Percentiles rank a stretch among this genome's conserved stretches.
These are phyloP conservation scores for Falco biarmicus DNA, from an alignment of 2,797 vertebrate species.

Conservation along the genomic window DNA sequence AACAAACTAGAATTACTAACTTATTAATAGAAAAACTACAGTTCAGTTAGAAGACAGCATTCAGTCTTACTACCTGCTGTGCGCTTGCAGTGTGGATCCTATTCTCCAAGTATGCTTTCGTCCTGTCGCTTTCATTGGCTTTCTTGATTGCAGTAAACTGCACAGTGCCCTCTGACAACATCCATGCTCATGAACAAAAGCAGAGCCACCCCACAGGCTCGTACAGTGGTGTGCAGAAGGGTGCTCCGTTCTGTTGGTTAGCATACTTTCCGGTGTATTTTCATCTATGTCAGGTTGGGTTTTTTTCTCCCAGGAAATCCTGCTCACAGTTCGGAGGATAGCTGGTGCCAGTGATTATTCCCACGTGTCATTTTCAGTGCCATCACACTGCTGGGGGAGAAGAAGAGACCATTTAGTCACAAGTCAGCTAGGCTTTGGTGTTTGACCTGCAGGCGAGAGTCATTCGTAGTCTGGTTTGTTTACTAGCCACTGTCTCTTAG, in stretches of 20 bases:
- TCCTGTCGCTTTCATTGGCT: neutral
- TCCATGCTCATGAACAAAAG: neutral
- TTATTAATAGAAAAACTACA: neutral
- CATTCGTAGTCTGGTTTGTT: neutral
- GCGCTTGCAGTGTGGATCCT: neutral
- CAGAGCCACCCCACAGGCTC: neutral
- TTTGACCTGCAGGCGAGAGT: neutral
- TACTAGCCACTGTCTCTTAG: neutral
- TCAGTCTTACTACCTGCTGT: neutral
- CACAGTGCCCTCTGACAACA: neutral
- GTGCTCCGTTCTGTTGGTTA: neutral
- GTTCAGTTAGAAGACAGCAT: neutral
- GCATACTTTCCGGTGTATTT: neutral
- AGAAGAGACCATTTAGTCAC: neutral
- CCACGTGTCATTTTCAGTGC: neutral
- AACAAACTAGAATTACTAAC: neutral
- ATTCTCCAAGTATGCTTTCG: neutral
- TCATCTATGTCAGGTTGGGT: neutral
- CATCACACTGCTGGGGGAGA: neutral
- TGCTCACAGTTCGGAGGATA: neutral
- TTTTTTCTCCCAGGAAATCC: neutral
- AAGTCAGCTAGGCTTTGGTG: neutral
- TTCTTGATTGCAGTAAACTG: neutral
- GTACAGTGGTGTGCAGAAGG: fast-evolving
- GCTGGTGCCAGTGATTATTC: neutral